A percentile compares a stretch with the other conserved stretches of the same genome.
Conservation (phyloP, 2,797 vertebrate genomes). For the Orestias chungarensis region DNA sequence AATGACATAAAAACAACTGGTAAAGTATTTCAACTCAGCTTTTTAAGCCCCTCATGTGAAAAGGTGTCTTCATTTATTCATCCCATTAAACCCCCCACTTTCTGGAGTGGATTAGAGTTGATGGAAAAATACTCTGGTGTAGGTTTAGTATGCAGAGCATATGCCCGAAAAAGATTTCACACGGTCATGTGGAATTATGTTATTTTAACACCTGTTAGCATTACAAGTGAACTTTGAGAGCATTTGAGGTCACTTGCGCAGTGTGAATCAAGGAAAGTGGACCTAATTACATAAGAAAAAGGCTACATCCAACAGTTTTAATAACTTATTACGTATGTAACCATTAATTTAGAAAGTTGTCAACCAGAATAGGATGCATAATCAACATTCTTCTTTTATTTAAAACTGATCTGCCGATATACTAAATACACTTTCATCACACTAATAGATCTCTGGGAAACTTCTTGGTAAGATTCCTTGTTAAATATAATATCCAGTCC, state of each 20-base stretch:
- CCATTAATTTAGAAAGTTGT: conserved; percentile 14
- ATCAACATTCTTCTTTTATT: background rate
- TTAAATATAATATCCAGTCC: no score
- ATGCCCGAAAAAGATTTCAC: conserved; percentile 24
- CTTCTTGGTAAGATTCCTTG: no score
- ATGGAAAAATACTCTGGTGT: conserved; percentile 46
- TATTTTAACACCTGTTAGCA: conserved; percentile 11
- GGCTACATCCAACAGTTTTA: conserved; percentile 22
- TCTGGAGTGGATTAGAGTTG: conserved; percentile 65
- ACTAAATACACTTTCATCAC: no score
- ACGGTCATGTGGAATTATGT: conserved; percentile 33
- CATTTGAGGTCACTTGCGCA: conserved; percentile 31
- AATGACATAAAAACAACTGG: conserved; percentile 55
- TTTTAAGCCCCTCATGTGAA: conserved; percentile 63
- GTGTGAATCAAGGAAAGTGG: conserved; percentile 18
- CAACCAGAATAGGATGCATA: background rate
- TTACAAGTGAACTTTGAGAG: conserved; percentile 31
- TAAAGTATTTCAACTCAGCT: conserved; percentile 62
- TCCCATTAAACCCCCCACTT: conserved; percentile 56
- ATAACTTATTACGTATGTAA: conserved; percentile 18
- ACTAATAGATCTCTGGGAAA: no score
- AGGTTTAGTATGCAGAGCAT: conserved; percentile 37
- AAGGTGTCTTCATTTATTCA: conserved; percentile 56
- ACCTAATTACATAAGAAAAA: conserved; percentile 28
- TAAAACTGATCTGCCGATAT: background rate